phyloP scores from a whole-genome alignment of 2,797 vertebrate species.

The Notolepis coatsorum region DNA sequence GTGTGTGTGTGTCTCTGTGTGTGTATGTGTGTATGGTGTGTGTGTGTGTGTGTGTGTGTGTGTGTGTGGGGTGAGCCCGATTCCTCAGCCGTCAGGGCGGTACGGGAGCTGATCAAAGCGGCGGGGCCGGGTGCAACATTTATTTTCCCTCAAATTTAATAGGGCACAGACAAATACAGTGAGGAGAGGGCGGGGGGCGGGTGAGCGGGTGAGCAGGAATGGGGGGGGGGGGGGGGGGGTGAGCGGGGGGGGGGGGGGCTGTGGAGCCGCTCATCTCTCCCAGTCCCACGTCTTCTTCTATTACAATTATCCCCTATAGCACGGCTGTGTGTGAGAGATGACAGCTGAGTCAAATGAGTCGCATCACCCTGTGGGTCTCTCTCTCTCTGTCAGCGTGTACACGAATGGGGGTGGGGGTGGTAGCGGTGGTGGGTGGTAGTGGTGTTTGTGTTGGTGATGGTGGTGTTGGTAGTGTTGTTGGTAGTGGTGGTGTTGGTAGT shows the following conservation, averaged over 20 bases:
- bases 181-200: neutral
- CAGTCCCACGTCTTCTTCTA: slow-evolving; percentile 48
- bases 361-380: slow-evolving; percentile 58
- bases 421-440: no score
- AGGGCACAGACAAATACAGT: slow-evolving; percentile 23
- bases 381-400: slow-evolving; percentile 38
- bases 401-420: slow-evolving; percentile 36
- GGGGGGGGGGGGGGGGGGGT: slow-evolving; percentile 29
- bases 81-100: slow-evolving; percentile 29
- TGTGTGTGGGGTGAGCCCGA: neutral
- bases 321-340: slow-evolving; percentile 56
- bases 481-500: no score
- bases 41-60: neutral
- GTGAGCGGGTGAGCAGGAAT: neutral
- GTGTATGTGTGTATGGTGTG: neutral
- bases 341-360: slow-evolving; percentile 70
- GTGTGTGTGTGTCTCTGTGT: no score
- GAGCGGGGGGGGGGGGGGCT: slow-evolving; percentile 12
- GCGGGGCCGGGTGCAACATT: slow-evolving; percentile 28
- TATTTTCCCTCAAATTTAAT: slow-evolving; percentile 34
- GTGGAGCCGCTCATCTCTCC: slow-evolving; percentile 15
- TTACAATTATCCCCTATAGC: slow-evolving; percentile 62
- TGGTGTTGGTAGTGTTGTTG: no score
- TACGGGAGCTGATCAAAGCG: slow-evolving; percentile 31
- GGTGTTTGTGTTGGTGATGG: no score